These are phyloP conservation scores for Petromus typicus DNA, from an alignment of 2,113 vertebrate species.

Conservation along the genomic window DNA sequence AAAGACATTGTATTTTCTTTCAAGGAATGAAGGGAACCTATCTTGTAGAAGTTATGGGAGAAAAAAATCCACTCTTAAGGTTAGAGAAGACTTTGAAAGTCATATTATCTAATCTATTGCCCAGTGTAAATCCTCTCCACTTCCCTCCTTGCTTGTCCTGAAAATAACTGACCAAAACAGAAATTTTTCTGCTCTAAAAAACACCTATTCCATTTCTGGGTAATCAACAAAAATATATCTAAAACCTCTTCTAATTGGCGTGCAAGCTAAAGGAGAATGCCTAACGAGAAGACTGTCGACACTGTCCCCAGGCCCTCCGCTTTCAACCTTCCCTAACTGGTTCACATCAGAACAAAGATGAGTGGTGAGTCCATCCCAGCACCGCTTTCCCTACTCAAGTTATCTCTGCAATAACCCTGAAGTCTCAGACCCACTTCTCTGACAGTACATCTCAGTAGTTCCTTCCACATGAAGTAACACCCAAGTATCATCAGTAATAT, in stretches of 20 bases:
- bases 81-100: neutral
- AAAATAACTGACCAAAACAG: neutral
- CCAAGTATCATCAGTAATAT: neutral
- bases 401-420: neutral
- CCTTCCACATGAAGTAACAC: neutral
- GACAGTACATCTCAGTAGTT: neutral
- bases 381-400: neutral
- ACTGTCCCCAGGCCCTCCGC: fast-evolving
- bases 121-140: neutral
- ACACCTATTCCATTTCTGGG: neutral
- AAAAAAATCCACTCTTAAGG: neutral
- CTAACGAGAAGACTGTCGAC: neutral
- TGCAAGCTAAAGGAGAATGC: neutral
- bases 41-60: neutral
- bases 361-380: neutral
- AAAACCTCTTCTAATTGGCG: neutral
- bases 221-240: neutral
- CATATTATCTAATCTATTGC: neutral
- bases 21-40: neutral
- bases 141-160: neutral
- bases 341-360: neutral
- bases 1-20: neutral
- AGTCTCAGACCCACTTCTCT: neutral
- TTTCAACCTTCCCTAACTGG: neutral
- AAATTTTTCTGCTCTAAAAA: neutral